phyloP scores from a whole-genome alignment of 2,797 vertebrate genomes.

The Leptatherina wallacei region DNA sequence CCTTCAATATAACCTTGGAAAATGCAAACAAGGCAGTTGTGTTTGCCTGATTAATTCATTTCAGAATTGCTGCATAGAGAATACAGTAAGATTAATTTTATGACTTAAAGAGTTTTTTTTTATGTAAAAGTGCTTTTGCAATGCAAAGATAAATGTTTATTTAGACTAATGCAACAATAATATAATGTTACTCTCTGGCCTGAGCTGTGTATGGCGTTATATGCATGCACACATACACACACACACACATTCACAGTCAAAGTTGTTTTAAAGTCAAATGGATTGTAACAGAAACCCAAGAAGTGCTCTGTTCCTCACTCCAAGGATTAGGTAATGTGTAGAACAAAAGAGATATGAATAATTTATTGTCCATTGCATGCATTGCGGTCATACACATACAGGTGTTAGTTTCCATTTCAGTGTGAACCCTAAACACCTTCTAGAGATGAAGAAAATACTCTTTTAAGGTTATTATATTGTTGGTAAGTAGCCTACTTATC shows the following conservation, averaged over 20 bases:
- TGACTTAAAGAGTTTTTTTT: slow-evolving; percentile 57
- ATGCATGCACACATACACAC: slow-evolving; percentile 16
- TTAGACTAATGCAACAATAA: slow-evolving; percentile 46
- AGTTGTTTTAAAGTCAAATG: slow-evolving; percentile 87
- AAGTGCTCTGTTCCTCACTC: slow-evolving; percentile 71
- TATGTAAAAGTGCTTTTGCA: slow-evolving; percentile 37
- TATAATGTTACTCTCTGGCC: slow-evolving; percentile 55
- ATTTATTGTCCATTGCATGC: slow-evolving; percentile 74
- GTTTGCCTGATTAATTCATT: slow-evolving; percentile 71
- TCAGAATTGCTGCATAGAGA: slow-evolving; percentile 51
- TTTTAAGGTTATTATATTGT: slow-evolving; percentile 15
- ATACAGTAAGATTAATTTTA: slow-evolving; percentile 67
- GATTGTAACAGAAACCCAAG: slow-evolving; percentile 79
- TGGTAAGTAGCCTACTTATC: not conserved
- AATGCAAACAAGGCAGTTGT: slow-evolving; percentile 64
- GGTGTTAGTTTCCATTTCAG: slow-evolving; percentile 69
- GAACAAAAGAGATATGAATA: slow-evolving; percentile 84
- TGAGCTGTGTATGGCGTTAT: not conserved
- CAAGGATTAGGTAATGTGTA: slow-evolving; percentile 81
- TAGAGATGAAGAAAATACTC: slow-evolving; percentile 17
- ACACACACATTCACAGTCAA: slow-evolving; percentile 61
- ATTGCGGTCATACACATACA: slow-evolving; percentile 74
- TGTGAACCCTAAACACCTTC: slow-evolving; percentile 52
- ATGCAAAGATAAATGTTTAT: slow-evolving; percentile 69
- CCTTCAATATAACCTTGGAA: slow-evolving; percentile 67